Evolutionary conservation across 2,797 vertebrate species (phyloP).

Genomic region (Sebastes melanostomus): DNA sequence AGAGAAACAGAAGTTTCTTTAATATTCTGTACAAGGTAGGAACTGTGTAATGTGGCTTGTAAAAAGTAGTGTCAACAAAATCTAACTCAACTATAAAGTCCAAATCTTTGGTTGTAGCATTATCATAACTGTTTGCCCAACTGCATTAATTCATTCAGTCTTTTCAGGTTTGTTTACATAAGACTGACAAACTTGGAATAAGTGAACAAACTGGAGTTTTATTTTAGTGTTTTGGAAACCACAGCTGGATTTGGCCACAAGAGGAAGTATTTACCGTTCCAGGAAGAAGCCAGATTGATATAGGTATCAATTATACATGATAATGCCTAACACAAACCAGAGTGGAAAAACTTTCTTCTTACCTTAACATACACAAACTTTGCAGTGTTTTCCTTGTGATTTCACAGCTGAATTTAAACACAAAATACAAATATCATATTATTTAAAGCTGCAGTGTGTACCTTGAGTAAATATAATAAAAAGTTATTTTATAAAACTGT

Average conservation of each 20-base stretch:
- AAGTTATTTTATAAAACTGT: too few species aligned
- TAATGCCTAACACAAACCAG: background rate
- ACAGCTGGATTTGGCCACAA: background rate
- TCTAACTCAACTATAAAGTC: background rate
- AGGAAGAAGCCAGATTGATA: constrained; percentile 6
- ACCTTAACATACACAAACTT: background rate
- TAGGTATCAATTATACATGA: background rate
- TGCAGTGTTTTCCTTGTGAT: background rate
- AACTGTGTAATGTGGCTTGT: background rate
- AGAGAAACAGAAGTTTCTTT: background rate
- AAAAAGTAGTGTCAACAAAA: background rate
- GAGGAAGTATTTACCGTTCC: constrained; percentile 15
- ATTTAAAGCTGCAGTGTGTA: background rate
- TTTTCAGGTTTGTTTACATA: background rate
- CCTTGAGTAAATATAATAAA: too few species aligned
- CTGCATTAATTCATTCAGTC: background rate
- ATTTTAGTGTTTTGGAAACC: background rate
- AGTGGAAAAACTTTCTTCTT: background rate
- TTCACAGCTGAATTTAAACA: background rate
- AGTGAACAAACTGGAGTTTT: background rate
- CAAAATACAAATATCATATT: background rate
- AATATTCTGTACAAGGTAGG: background rate
- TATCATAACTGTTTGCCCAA: background rate
- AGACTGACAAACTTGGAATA: background rate
- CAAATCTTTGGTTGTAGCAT: background rate